phyloP scores from a whole-genome alignment of 2,888 invertebrate genomes.

The Vandiemenella viatica region DNA sequence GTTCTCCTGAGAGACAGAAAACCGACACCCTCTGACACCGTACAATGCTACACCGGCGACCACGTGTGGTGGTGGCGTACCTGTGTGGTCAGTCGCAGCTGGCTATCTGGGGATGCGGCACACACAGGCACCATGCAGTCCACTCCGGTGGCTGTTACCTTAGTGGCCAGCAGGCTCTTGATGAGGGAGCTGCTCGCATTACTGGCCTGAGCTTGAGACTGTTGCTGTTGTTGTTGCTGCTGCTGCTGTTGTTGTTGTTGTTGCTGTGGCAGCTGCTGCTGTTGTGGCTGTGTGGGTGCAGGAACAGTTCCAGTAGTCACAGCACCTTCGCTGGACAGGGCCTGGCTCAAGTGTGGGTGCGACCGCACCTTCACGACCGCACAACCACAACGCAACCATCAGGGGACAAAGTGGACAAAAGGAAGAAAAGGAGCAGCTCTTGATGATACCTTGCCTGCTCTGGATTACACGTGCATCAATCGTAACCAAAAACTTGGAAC shows the following conservation, averaged over 20 bases:
- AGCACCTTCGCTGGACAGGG: conserved; percentile 29
- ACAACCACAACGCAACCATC: conserved; percentile 5
- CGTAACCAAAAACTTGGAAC: too few species aligned
- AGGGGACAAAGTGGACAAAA: too few species aligned
- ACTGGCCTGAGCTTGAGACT: too few species aligned
- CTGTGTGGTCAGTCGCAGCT: conserved; percentile 8
- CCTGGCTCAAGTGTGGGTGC: conserved; percentile 46
- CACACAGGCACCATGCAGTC: conserved; percentile 15
- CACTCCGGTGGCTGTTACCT: conserved; percentile 48
- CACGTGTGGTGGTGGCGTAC: conserved; percentile 3
- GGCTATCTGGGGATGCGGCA: conserved; percentile 13
- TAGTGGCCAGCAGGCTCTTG: conserved; percentile 86
- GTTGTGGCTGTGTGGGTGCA: conserved; percentile 3
- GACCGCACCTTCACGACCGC: conserved; percentile 35
- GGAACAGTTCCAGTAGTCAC: conserved; percentile 5
- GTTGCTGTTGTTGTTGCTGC: too few species aligned
- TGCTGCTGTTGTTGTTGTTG: too few species aligned
- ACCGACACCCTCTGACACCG: too few species aligned
- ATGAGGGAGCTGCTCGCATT: conserved; percentile 68
- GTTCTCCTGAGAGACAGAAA: too few species aligned
- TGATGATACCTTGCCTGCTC: too few species aligned
- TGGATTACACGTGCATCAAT: too few species aligned
- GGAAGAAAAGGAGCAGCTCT: too few species aligned
- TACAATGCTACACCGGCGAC: too few species aligned
- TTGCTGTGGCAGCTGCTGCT: too few species aligned